phyloP scores from a whole-genome alignment of 2,797 vertebrate genomes.

The Potorous gilbertii region DNA sequence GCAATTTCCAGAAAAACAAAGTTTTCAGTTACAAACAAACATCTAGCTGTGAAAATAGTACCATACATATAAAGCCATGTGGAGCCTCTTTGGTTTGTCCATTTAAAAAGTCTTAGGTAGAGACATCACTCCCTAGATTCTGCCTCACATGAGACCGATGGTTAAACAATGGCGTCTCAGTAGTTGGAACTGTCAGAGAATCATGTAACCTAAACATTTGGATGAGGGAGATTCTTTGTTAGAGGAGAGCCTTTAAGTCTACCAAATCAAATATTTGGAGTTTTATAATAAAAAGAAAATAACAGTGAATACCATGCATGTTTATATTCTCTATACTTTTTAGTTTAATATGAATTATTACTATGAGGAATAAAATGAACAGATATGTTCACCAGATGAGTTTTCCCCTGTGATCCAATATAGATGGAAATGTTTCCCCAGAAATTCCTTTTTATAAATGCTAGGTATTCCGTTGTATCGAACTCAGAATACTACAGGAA shows the following conservation, averaged over 20 bases:
- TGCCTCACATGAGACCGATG: not conserved
- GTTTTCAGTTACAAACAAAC: slow-evolving; percentile 12
- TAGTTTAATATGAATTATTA: not conserved
- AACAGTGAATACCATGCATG: not conserved
- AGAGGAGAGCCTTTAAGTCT: not conserved
- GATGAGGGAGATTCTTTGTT: not conserved
- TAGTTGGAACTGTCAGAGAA: not conserved
- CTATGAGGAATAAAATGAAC: not conserved
- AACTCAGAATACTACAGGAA: not conserved
- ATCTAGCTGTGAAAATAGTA: slow-evolving; percentile 37
- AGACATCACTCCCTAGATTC: not conserved
- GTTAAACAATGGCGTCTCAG: not conserved
- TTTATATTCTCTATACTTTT: not conserved
- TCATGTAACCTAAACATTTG: not conserved
- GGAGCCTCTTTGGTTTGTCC: slow-evolving; percentile 7
- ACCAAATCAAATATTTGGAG: not conserved
- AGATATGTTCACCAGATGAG: not conserved
- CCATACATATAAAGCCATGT: slow-evolving; percentile 29
- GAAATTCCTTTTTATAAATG: not conserved
- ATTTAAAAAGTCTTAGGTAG: slow-evolving; percentile 36
- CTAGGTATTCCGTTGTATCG: not conserved
- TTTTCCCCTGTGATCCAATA: not conserved
- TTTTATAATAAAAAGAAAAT: not conserved
- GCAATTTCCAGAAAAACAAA: slow-evolving; percentile 19
- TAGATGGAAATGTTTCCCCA: not conserved